Evolutionary conservation across 2,888 invertebrate genomes (phyloP).

Genomic region (Drosophila falleni): DNA sequence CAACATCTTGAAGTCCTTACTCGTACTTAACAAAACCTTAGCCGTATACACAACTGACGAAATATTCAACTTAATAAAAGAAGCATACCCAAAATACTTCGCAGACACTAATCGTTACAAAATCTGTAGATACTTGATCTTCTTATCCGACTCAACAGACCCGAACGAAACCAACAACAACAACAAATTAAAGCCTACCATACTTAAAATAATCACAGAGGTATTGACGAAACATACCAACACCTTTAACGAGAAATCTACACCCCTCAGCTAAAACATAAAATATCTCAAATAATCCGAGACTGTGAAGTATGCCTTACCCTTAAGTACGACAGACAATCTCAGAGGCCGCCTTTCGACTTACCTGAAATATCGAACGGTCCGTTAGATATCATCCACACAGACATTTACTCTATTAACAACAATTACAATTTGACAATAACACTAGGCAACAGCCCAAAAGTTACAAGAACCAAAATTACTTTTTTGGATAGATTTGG

Average conservation of each 20-base stretch:
- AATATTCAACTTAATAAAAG: neutral
- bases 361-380: conserved; percentile 34
- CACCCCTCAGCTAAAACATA: neutral
- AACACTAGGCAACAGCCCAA: too few species aligned
- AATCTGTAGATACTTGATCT: neutral
- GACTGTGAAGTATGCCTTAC: conserved; percentile 26
- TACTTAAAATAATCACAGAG: neutral
- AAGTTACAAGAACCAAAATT: too few species aligned
- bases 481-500: too few species aligned
- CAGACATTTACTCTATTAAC: conserved; percentile 40
- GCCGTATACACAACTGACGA: neutral
- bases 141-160: neutral
- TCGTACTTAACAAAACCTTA: neutral
- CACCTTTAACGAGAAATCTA: neutral
- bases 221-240: neutral
- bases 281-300: neutral
- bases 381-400: conserved; percentile 18
- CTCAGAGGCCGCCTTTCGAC: conserved; percentile 21
- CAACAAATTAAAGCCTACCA: neutral
- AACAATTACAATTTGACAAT: conserved; percentile 31
- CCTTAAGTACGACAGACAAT: conserved; percentile 38
- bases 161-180: neutral
- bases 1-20: neutral
- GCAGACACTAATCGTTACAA: neutral
- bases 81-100: neutral